Evolutionary conservation across 2,888 invertebrate genomes (phyloP).

Genomic region (Aproaerema taeniolella): DNA sequence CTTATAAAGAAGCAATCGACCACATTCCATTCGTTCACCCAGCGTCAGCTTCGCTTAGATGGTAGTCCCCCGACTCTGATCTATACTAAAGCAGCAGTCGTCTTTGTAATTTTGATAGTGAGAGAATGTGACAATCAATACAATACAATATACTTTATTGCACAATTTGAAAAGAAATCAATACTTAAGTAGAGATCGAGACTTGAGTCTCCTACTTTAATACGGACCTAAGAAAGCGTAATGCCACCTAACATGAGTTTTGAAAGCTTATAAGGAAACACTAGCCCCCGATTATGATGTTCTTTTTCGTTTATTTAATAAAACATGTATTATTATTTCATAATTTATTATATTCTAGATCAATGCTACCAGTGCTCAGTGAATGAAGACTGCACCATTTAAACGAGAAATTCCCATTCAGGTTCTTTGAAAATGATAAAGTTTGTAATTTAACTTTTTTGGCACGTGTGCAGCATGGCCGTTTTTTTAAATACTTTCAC

Average conservation of each 20-base stretch:
- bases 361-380: constrained; percentile 89
- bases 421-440: constrained; percentile 56
- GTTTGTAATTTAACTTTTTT: constrained; percentile 41
- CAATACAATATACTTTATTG: too few species aligned
- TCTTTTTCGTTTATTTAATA: too few species aligned
- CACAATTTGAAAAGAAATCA: not conserved
- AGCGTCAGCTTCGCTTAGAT: too few species aligned
- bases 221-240: not conserved
- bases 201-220: not conserved
- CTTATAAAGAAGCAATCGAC: too few species aligned
- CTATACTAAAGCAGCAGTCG: too few species aligned
- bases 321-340: not conserved
- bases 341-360: constrained; percentile 73
- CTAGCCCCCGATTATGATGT: too few species aligned
- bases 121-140: too few species aligned
- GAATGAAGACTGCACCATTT: constrained; percentile 80
- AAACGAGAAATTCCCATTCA: constrained; percentile 49
- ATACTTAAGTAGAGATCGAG: not conserved
- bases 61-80: too few species aligned
- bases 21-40: too few species aligned
- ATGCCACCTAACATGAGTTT: not conserved
- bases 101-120: too few species aligned
- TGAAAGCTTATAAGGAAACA: too few species aligned
- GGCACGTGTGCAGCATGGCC: constrained; percentile 16
- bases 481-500: constrained; percentile 11